These are phyloP conservation scores for Lepidurus packardi DNA, from an alignment of 1,140 invertebrate species.

Conservation along the genomic window DNA sequence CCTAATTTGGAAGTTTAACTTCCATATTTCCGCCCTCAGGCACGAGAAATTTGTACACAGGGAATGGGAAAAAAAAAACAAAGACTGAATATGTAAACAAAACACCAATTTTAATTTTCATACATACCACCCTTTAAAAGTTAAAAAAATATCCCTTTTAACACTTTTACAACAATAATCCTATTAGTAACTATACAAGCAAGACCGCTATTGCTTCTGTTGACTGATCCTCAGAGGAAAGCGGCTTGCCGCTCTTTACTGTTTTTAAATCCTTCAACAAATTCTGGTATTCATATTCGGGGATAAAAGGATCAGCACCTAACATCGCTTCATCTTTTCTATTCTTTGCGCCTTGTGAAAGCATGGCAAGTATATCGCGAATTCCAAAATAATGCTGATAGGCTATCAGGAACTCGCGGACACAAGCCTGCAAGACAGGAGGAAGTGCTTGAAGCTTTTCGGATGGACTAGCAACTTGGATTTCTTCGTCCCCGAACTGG, in stretches of 20 bases:
- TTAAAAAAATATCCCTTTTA: too few relatives aligned
- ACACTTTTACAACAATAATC: background rate
- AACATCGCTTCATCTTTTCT: background rate
- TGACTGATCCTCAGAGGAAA: background rate
- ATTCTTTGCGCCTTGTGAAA: background rate
- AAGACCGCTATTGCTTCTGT: background rate
- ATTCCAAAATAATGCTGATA: background rate
- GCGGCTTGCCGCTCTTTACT: background rate
- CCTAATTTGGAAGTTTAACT: background rate
- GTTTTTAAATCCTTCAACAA: background rate
- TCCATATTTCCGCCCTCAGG: too few relatives aligned
- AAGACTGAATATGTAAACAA: too few relatives aligned
- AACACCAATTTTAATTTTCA: too few relatives aligned
- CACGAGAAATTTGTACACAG: too few relatives aligned
- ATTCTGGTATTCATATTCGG: background rate
- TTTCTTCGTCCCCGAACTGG: background rate
- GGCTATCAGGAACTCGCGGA: background rate
- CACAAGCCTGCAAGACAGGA: background rate
- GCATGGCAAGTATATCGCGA: conserved; percentile 4
- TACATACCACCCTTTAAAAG: too few relatives aligned
- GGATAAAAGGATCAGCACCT: background rate
- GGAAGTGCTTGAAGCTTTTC: background rate
- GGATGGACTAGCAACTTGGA: background rate
- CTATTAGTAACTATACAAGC: background rate
- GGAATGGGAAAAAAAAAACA: too few relatives aligned